phyloP scores from a whole-genome alignment of 23 tunicate genomes.

The Styela plicata region DNA sequence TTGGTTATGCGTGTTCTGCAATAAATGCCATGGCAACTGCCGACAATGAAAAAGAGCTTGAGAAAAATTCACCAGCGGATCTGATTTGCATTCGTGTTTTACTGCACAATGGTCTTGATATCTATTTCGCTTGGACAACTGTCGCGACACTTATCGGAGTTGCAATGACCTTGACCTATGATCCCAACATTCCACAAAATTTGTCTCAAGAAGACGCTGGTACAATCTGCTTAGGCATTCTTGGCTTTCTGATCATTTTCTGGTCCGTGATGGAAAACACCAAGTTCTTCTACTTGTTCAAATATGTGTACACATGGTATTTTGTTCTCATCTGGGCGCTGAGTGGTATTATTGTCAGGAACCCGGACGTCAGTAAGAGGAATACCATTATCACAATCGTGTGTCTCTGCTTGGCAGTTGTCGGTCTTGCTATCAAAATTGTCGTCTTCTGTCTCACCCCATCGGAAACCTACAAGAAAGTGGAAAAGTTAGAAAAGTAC shows the following conservation, averaged over 20 bases:
- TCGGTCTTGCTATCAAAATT: slow-evolving; percentile 25
- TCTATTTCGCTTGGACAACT: slow-evolving; percentile 18
- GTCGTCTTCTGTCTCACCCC: slow-evolving; percentile 1
- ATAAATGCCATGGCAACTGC: slow-evolving; percentile 7
- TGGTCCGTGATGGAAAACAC: slow-evolving; percentile 25
- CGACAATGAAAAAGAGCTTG: background rate
- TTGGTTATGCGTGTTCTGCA: slow-evolving; percentile 2
- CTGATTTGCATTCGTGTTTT: slow-evolving; percentile 31
- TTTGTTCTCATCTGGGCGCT: slow-evolving; percentile 23
- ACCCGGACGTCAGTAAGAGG: slow-evolving; percentile 3
- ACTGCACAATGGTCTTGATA: slow-evolving; percentile 18
- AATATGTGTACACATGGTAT: slow-evolving; percentile 28
- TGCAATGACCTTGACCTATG: slow-evolving; percentile 21
- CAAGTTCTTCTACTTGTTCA: background rate
- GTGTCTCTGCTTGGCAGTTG: slow-evolving; percentile 17
- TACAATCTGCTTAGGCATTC: slow-evolving; percentile 8
- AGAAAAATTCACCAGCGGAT: background rate
- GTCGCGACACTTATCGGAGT: slow-evolving; percentile 15
- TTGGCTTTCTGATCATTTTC: background rate
- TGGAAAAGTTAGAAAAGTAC: slow-evolving; percentile 10
- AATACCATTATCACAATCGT: slow-evolving; percentile 21
- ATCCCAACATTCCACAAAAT: slow-evolving; percentile 19
- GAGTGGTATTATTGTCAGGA: slow-evolving; percentile 2
- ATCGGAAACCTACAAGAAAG: background rate
- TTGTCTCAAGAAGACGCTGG: slow-evolving; percentile 19